Evolutionary conservation across 1,140 invertebrate genomes (phyloP), one percentile per base, ranked within the genome.

Genomic region (Thrips palmi): DNA sequence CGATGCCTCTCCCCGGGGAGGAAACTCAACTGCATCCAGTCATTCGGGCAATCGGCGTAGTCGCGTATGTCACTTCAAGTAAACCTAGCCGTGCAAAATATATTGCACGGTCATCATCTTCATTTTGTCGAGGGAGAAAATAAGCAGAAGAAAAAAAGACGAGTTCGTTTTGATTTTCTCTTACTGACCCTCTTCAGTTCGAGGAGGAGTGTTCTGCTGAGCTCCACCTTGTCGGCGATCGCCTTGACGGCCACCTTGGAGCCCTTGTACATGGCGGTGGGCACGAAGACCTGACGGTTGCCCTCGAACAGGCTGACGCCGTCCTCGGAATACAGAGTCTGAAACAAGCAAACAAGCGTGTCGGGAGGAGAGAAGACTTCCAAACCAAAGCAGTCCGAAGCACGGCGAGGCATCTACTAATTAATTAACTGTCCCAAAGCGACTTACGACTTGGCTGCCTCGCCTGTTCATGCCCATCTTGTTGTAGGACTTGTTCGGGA

Each of bases 221-320:
- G 64, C 35, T 87, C 86, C 30, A 93, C n/a, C n/a, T n/a, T n/a
- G n/a, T 72, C 47, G 75, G 71, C 12, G 66, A 65, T 51, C 70
- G 70, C 19, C 56, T 94, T 97, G 33, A 96, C 77, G 12, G 88
- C 88, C 1, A 94, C 85, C 49, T 86, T 74, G n/a, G 61, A 62
- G 3, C 67, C 67, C 60, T 85, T 89, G 56, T 87, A 93, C 52
- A 79, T 74, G 21, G 75, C 86, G 3, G 84, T 87, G 14, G 77
- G 79, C 6, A 85, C 74, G 54, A 85, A 92, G 2, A 86, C 63
- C 58, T 89, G 84, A 31, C 74, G 68, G 39, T 82, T 77, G 12
- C 59, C 60, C 4, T 79, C 79, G 32, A 67, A 69, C 0, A 85
- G 51, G 18, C 77, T 82, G 14, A 70, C 67, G 10, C 76, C 77